These are phyloP conservation scores for Recurvirostra avosetta DNA, from an alignment of 2,113 vertebrate genomes.

Conservation along the genomic window DNA sequence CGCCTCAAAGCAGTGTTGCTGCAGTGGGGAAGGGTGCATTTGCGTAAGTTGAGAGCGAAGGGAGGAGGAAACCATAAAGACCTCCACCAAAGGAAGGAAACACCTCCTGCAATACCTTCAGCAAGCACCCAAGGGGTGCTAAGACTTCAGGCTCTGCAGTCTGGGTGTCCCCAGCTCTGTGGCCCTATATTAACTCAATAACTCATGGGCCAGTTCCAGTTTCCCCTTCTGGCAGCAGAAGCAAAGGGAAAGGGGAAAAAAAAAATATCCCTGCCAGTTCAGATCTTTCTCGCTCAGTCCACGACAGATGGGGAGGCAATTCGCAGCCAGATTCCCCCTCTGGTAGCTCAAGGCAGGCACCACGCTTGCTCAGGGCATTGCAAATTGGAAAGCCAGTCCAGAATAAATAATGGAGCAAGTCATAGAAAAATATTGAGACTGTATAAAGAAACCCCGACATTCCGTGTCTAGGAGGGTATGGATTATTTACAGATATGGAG, in stretches of 20 bases:
- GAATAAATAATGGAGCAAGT: slow-evolving; percentile 51
- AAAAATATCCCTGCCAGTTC: background rate
- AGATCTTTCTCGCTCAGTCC: background rate
- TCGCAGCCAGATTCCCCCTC: slow-evolving; percentile 53
- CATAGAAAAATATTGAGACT: slow-evolving; percentile 30
- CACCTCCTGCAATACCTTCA: background rate
- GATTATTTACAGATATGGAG: background rate
- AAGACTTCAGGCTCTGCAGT: background rate
- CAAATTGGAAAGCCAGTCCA: slow-evolving; percentile 33
- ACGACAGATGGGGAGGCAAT: slow-evolving; percentile 55
- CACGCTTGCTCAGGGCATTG: slow-evolving; percentile 21
- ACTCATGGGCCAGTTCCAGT: slow-evolving; percentile 14
- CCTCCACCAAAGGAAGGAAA: background rate
- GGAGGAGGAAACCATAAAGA: background rate
- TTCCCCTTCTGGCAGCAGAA: slow-evolving; percentile 29
- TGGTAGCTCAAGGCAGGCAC: slow-evolving; percentile 44
- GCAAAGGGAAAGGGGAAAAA: background rate
- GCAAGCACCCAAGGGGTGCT: background rate
- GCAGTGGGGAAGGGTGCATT: background rate
- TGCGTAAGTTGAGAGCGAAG: background rate
- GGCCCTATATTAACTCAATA: slow-evolving; percentile 21
- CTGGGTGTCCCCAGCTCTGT: background rate
- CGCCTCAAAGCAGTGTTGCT: rapidly evolving
- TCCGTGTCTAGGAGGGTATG: background rate
- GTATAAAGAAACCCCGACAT: background rate